Conservation (phyloP, 1,140 invertebrate species). For the Penaeus chinensis region DNA sequence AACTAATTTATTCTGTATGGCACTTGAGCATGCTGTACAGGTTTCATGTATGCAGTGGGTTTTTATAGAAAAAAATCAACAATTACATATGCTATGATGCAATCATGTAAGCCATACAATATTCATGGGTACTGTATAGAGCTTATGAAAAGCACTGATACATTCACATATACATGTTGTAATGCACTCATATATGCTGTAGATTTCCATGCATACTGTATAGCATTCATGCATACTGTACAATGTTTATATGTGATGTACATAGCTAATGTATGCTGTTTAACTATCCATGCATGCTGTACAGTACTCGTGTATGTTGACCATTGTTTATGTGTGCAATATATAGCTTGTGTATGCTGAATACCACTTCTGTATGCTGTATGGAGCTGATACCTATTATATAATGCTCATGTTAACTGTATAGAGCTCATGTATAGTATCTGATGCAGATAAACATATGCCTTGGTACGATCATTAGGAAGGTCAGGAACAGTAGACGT, state of each 20-base stretch:
- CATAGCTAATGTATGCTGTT: too few relatives aligned
- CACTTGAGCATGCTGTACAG: too few relatives aligned
- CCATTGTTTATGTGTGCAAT: conserved; percentile 41
- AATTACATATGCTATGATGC: too few relatives aligned
- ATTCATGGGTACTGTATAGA: conserved; percentile 39
- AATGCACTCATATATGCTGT: too few relatives aligned
- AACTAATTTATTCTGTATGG: too few relatives aligned
- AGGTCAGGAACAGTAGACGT: conserved; percentile 45
- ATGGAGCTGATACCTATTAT: conserved; percentile 29
- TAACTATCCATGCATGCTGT: conserved; percentile 25
- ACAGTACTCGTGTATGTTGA: conserved; percentile 46
- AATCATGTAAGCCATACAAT: too few relatives aligned
- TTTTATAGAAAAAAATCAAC: too few relatives aligned
- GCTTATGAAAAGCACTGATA: conserved; percentile 4
- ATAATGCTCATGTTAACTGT: conserved; percentile 38
- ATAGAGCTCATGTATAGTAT: conserved; percentile 40
- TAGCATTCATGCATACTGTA: too few relatives aligned
- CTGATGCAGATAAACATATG: conserved; percentile 39
- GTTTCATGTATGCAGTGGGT: neutral
- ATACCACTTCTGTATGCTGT: conserved; percentile 33
- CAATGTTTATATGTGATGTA: too few relatives aligned
- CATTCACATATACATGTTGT: too few relatives aligned
- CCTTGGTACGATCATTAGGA: conserved; percentile 22
- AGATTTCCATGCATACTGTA: too few relatives aligned
- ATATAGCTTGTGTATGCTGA: conserved; percentile 47